Base-by-base conservation (phyloP, 1,140 invertebrate genomes). In the Littorina saxatilis region DNA sequence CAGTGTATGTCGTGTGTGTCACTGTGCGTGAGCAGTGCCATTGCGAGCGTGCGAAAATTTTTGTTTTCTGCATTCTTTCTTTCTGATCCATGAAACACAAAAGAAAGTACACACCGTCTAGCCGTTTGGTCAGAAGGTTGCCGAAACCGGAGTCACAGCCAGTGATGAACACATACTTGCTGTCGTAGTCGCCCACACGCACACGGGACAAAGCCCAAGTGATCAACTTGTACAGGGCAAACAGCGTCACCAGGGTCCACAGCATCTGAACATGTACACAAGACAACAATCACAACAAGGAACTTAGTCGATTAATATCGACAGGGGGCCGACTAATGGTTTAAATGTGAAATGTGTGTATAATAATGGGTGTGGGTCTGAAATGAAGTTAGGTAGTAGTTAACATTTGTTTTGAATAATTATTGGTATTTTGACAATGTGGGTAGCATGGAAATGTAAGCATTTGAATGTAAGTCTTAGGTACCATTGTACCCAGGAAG, bases 61-160 rank as follows among this genome's bases (percentile, higher is more conserved):
- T 20, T 23, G 55, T 58, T 20, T 58, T 5, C 1, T 58, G 55
- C 55, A 58, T 0, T 20, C 27, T 1, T 5, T 52, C 47, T 52
- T 52, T 52, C 13, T 52, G 47, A 15, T 1, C 13, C 13, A 52
- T 15, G 47, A 15, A 20, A 20, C 23, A 0, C 13, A 11, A 50
- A 11, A 20, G 47, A 50, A 11, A 50, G 20, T 63, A 63, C 61
- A 29, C 35, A 79, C 77, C 77, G 27, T 92, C 90, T 37, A 93
- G 87, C 39, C 86, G 72, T 32, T 90, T 82, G 23, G 93, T 92
- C 2, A 92, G 82, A 27, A 88, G 68, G 50, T 90, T 74, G 27
- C 93, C 93, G 78, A 94, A 93, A 11, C 93, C 93, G 4, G 90
- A 89, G 82, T 94, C 93, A 85, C 93, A 93, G 1, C 93, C 93